Conservation (phyloP, 2,113 vertebrate genomes). For the Eulacestoma nigropectus region DNA sequence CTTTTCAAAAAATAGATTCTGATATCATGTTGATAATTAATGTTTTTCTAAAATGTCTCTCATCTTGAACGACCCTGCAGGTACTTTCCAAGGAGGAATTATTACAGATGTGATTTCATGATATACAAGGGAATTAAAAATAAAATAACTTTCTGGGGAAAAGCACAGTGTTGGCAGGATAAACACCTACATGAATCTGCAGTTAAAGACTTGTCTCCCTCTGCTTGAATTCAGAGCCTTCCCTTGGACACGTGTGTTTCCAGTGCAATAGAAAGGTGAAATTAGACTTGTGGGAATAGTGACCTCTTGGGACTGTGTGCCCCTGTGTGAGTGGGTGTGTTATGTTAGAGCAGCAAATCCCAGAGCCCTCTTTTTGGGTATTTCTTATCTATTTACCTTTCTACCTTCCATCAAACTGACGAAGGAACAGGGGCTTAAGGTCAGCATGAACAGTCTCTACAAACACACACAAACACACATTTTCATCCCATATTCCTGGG, state of each 20-base stretch:
- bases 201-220: background rate
- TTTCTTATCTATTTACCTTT: background rate
- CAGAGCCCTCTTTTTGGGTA: background rate
- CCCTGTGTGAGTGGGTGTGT: accelerated
- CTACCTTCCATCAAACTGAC: background rate
- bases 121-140: background rate
- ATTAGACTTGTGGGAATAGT: background rate
- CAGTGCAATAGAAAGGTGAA: background rate
- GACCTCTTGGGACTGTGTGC: background rate
- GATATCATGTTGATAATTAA: background rate
- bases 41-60: background rate
- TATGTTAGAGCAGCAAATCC: background rate
- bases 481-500: background rate
- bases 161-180: background rate
- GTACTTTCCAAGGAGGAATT: background rate
- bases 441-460: background rate
- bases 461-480: background rate
- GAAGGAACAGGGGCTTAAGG: background rate
- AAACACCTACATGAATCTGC: background rate
- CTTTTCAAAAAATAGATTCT: background rate
- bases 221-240: background rate
- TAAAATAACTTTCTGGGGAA: background rate
- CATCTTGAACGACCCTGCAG: background rate
- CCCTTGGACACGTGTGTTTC: accelerated
- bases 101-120: background rate